Conservation (phyloP, 2,797 vertebrate genomes). For the Phyllotis vaccarum region DNA sequence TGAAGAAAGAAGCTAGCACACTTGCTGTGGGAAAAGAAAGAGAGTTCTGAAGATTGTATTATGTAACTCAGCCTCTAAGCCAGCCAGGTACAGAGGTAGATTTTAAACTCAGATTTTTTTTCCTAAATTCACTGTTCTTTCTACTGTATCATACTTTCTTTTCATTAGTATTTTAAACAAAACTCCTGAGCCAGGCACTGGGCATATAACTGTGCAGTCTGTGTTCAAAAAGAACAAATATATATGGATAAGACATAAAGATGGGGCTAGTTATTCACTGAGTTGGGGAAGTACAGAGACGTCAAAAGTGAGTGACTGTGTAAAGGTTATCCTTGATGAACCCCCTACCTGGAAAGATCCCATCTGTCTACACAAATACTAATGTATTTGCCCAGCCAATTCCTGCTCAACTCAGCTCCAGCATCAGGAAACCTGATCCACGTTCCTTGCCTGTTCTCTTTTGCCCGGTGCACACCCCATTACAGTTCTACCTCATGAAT, state of each 20-base stretch:
- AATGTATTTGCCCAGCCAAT: not conserved
- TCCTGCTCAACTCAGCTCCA: not conserved
- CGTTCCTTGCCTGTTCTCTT: not conserved
- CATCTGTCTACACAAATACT: not conserved
- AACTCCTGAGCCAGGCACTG: not conserved
- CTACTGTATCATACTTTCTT: not conserved
- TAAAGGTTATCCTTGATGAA: not conserved
- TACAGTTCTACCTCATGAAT: not conserved
- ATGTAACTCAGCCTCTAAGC: not conserved
- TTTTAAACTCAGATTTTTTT: constrained; percentile 26
- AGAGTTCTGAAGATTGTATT: not conserved
- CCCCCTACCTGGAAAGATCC: not conserved
- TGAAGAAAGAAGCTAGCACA: not conserved
- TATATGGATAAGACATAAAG: not conserved
- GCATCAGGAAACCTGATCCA: not conserved
- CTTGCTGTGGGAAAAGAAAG: not conserved
- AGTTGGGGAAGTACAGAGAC: not conserved
- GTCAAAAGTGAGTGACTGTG: not conserved
- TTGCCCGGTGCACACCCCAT: rapidly evolving
- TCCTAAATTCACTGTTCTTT: not conserved
- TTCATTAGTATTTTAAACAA: not conserved
- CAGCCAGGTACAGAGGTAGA: not conserved
- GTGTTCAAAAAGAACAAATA: not conserved
- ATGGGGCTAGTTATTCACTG: not conserved
- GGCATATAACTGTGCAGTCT: not conserved